Evolutionary conservation across 2,888 invertebrate genomes (phyloP).

Genomic region (Fragum sueziense): DNA sequence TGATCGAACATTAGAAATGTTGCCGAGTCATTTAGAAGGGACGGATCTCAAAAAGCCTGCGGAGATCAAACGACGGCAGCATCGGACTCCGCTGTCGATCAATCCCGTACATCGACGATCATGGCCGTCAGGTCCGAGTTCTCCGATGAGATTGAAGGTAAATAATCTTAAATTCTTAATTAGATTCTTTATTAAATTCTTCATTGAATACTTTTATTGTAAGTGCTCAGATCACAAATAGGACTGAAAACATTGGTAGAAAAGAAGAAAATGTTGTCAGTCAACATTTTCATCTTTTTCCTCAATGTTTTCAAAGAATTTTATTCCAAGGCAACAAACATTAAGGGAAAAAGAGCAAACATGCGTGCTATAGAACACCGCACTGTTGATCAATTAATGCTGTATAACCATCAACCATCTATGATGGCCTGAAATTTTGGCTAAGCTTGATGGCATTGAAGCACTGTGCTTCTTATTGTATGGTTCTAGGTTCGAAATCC

Average conservation of each 20-base stretch:
- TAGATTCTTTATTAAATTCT: neutral
- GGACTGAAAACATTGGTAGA: neutral
- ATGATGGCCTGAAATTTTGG: too few species aligned
- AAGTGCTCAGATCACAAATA: neutral
- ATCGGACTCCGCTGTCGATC: constrained; percentile 55
- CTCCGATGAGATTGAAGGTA: constrained; percentile 63
- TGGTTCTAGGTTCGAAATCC: too few species aligned
- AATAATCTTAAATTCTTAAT: neutral
- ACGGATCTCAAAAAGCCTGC: constrained; percentile 15
- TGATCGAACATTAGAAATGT: constrained; percentile 21
- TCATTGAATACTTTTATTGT: neutral
- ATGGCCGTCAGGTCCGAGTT: constrained; percentile 70
- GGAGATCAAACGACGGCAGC: constrained; percentile 64
- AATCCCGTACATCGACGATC: constrained; percentile 65
- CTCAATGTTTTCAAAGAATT: neutral
- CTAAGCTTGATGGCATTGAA: too few species aligned
- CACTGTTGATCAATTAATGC: too few species aligned
- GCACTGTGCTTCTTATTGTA: too few species aligned
- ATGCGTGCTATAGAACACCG: too few species aligned
- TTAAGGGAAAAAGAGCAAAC: too few species aligned
- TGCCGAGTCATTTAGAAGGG: constrained; percentile 24
- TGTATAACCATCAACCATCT: too few species aligned
- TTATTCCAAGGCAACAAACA: neutral
- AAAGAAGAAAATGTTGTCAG: neutral
- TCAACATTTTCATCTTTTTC: neutral